phyloP scores from a whole-genome alignment of 2,113 vertebrate species.

The Aptenodytes forsteri region DNA sequence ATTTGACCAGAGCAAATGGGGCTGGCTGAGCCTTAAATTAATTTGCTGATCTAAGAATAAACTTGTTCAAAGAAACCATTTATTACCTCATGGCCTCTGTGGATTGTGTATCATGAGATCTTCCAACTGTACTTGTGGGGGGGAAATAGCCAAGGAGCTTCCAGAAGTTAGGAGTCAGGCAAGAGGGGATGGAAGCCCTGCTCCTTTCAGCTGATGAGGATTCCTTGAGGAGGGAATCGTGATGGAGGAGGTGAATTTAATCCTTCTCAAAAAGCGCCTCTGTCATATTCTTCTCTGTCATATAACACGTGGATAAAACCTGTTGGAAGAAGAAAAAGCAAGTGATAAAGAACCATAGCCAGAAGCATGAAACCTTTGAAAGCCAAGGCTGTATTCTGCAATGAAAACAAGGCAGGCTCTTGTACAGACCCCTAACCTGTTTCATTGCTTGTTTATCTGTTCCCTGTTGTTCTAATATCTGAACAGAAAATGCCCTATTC shows the following conservation, averaged over 20 bases:
- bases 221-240: background rate
- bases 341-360: background rate
- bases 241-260: slow-evolving; percentile 21
- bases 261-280: background rate
- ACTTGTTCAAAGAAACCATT: slow-evolving; percentile 10
- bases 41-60: slow-evolving; percentile 47
- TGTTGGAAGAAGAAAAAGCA: background rate
- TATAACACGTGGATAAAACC: background rate
- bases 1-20: background rate
- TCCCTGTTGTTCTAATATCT: background rate
- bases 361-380: background rate
- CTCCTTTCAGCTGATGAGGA: background rate
- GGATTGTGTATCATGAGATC: background rate
- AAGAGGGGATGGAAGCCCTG: background rate
- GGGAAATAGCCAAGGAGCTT: background rate
- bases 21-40: background rate
- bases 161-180: background rate
- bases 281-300: background rate
- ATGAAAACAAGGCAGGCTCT: background rate
- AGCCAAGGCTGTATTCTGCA: background rate
- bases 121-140: background rate
- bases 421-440: background rate
- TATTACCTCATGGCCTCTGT: background rate
- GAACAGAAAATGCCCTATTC: background rate
- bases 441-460: background rate